These are phyloP conservation scores for Conopomorpha cramerella DNA, from an alignment of 1,140 invertebrate genomes.

Conservation along the genomic window DNA sequence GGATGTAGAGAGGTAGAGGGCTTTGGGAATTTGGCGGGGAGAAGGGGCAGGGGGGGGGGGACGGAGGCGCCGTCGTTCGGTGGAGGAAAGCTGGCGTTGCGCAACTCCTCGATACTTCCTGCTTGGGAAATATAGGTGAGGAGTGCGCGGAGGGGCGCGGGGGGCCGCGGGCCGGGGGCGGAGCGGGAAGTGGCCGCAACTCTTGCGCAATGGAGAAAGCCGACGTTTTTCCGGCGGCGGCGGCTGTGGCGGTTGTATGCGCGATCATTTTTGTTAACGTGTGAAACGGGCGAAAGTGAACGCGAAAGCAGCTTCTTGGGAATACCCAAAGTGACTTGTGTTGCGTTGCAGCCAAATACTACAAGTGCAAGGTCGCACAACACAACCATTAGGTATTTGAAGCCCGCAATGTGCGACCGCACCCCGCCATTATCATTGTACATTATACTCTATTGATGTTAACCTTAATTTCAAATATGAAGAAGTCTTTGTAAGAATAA, in stretches of 20 bases:
- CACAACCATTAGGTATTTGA: too few species aligned
- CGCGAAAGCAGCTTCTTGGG: too few species aligned
- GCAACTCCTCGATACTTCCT: conserved; percentile 36
- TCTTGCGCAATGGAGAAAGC: conserved; percentile 49
- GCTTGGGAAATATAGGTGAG: conserved; percentile 50
- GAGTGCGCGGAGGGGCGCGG: conserved; percentile 17
- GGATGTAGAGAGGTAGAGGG: not conserved
- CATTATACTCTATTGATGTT: too few species aligned
- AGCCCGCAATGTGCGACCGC: too few species aligned
- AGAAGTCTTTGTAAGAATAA: too few species aligned
- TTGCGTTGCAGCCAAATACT: too few species aligned
- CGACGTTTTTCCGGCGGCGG: conserved; percentile 44
- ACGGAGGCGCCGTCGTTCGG: conserved; percentile 18
- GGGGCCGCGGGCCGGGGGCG: conserved; percentile 7
- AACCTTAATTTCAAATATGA: too few species aligned
- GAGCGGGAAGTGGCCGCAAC: conserved; percentile 35
- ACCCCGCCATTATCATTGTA: too few species aligned
- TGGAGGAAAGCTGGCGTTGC: conserved; percentile 35
- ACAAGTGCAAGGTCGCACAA: too few species aligned
- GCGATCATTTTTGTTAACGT: conserved; percentile 53
- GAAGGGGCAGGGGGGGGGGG: conserved; percentile 2
- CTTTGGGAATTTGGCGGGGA: not conserved
- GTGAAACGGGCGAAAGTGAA: conserved; percentile 52
- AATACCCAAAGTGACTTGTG: too few species aligned
- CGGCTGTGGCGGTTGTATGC: too few species aligned